These are phyloP conservation scores for Drosophila parthenogenetica DNA, from an alignment of 2,888 invertebrate species.

Conservation along the genomic window DNA sequence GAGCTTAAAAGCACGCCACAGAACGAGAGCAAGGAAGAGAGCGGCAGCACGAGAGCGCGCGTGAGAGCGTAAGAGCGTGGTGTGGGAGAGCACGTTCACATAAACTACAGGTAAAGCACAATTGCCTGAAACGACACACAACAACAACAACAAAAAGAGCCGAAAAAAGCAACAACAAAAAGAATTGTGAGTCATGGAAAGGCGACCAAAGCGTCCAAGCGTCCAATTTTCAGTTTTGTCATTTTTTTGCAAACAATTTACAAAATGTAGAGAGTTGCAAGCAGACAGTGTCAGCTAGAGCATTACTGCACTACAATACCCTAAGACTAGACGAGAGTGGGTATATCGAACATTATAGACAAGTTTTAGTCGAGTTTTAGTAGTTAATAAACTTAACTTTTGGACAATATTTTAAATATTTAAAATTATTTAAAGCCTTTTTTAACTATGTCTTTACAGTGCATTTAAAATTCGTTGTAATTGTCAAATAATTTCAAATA, in stretches of 20 bases:
- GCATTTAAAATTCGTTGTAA: conserved; percentile 7
- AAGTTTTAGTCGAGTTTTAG: no score
- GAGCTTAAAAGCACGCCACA: conserved; percentile 20
- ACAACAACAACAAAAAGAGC: conserved; percentile 51
- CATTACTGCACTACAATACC: conserved; percentile 7
- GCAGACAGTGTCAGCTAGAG: not conserved
- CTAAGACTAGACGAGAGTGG: not conserved
- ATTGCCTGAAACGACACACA: conserved; percentile 49
- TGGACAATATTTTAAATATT: no score
- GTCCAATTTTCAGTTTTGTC: conserved; percentile 26
- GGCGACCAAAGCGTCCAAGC: conserved; percentile 40
- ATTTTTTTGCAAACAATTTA: conserved; percentile 25
- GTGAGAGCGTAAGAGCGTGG: conserved; percentile 6
- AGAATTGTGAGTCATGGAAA: conserved; percentile 65
- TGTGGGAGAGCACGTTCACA: conserved; percentile 28
- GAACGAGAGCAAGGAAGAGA: not conserved
- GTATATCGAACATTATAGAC: not conserved
- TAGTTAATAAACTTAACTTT: no score
- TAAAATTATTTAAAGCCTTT: no score
- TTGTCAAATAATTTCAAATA: not conserved
- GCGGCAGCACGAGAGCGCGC: not conserved
- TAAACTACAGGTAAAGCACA: conserved; percentile 64
- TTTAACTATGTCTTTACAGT: not conserved
- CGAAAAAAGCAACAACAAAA: conserved; percentile 41
- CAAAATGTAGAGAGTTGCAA: conserved; percentile 17